Evolutionary conservation across 2,113 vertebrate genomes (phyloP).

Genomic region (Ophiodon elongatus): DNA sequence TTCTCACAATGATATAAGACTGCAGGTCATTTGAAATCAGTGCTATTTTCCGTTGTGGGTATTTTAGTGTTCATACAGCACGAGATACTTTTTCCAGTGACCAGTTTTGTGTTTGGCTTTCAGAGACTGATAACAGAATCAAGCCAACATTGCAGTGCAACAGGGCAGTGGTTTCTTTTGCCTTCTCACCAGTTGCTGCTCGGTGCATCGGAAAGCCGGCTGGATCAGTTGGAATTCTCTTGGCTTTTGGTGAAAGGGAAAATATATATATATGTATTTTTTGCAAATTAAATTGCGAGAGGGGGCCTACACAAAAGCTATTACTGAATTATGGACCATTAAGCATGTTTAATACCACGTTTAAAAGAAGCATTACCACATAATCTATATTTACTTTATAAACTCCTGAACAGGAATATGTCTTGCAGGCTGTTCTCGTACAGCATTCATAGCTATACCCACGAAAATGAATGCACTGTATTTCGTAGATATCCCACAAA

Average conservation of each 20-base stretch:
- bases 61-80: slow-evolving; percentile 20
- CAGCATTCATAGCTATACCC: neutral
- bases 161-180: neutral
- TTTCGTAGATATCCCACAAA: neutral
- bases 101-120: slow-evolving; percentile 29
- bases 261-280: neutral
- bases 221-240: neutral
- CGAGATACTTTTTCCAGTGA: slow-evolving; percentile 29
- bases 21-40: slow-evolving; percentile 3
- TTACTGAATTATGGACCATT: neutral
- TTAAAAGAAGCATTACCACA: neutral
- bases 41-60: neutral
- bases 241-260: neutral
- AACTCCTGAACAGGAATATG: too few species aligned
- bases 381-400: too few species aligned
- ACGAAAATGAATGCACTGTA: neutral
- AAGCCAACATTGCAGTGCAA: slow-evolving; percentile 23
- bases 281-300: neutral
- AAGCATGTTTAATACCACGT: neutral
- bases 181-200: neutral
- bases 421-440: neutral
- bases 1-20: neutral
- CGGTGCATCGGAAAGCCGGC: neutral
- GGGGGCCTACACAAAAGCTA: neutral
- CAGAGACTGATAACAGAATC: slow-evolving; percentile 20